phyloP scores from a whole-genome alignment of 2,113 vertebrate genomes.

The Pristiophorus japonicus region DNA sequence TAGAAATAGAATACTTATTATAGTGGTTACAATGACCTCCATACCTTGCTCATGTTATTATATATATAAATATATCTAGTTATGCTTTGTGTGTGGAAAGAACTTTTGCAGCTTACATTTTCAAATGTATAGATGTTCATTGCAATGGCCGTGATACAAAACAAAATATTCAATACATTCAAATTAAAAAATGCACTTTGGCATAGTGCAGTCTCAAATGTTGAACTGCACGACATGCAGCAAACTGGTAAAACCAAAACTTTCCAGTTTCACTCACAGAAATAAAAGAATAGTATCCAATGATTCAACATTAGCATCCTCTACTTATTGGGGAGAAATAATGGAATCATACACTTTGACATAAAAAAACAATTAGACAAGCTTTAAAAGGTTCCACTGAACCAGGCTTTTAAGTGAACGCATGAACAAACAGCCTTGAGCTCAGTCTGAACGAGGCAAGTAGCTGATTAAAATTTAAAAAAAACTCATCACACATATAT shows the following conservation, averaged over 20 bases:
- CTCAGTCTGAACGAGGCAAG: too few species aligned
- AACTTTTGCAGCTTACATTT: background rate
- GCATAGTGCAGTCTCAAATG: background rate
- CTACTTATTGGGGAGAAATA: background rate
- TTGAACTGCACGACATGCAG: background rate
- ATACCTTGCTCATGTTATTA: background rate
- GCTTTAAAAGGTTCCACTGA: background rate
- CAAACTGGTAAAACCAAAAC: background rate
- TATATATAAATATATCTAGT: background rate
- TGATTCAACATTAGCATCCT: background rate
- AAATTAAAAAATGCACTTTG: background rate
- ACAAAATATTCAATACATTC: too few species aligned
- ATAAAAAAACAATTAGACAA: conserved; percentile 3
- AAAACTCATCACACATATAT: conserved; percentile 13
- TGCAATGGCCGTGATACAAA: background rate
- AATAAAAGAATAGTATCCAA: background rate
- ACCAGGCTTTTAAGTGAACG: background rate
- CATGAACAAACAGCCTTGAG: conserved; percentile 7
- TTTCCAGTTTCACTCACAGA: background rate
- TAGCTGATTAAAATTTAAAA: conserved; percentile 25
- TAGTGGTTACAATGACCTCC: background rate
- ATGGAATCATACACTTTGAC: background rate
- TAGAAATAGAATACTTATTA: background rate
- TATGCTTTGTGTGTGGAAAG: background rate
- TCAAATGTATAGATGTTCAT: background rate